Percentiles rank a stretch among this genome's conserved stretches.
These are phyloP conservation scores for Sphenopsis melanotis DNA, from an alignment of 2,797 vertebrate species.

Conservation along the genomic window DNA sequence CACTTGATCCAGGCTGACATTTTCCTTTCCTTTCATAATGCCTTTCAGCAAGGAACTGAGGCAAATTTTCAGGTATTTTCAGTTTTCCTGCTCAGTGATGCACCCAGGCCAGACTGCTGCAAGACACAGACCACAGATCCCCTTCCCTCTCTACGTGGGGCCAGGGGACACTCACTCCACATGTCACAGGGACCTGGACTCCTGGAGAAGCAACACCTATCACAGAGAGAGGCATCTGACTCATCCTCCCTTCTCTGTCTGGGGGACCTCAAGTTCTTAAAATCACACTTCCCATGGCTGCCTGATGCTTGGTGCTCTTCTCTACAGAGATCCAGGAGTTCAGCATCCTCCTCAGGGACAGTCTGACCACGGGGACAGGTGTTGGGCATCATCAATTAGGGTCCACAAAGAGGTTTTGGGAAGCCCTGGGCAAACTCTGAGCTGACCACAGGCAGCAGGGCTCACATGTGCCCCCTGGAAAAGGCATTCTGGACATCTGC, in stretches of 20 bases:
- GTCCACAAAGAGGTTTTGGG: not conserved
- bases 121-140: accelerated
- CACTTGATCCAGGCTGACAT: not conserved
- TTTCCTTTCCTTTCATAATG: conserved; percentile 11
- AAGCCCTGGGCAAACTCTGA: not conserved
- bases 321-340: not conserved
- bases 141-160: not conserved
- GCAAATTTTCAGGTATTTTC: conserved; percentile 54
- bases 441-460: not conserved
- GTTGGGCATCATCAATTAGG: not conserved
- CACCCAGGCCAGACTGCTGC: not conserved
- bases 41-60: not conserved
- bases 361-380: accelerated
- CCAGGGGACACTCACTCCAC: not conserved
- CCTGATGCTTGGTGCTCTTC: not conserved
- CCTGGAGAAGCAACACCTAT: not conserved
- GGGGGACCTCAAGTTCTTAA: not conserved
- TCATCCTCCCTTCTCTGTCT: not conserved
- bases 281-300: not conserved
- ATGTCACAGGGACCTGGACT: not conserved
- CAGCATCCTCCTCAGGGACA: accelerated
- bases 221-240: not conserved
- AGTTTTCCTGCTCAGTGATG: conserved; percentile 13
- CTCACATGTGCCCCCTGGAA: not conserved
- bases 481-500: not conserved